A percentile compares a stretch with the other conserved stretches of the same genome.
Evolutionary conservation across 2,113 vertebrate species (phyloP).

Genomic region (Vidua macroura): DNA sequence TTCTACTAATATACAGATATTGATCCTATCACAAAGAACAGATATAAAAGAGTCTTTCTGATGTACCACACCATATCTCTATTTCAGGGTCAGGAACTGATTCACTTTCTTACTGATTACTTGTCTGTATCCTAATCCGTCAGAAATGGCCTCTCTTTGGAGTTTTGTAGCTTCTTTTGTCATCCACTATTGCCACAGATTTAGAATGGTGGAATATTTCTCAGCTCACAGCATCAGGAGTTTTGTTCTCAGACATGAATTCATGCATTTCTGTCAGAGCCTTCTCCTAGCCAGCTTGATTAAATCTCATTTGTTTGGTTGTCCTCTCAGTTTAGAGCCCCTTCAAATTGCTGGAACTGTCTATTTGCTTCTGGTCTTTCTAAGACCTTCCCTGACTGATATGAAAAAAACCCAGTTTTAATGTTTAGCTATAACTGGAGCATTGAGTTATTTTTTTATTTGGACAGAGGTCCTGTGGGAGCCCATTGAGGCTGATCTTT

Average conservation of each 20-base stretch:
- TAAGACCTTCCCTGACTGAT: not conserved
- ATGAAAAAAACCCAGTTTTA: not conserved
- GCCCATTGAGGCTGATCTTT: not conserved
- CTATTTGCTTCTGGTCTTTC: not conserved
- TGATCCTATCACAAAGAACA: not conserved
- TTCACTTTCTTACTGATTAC: not conserved
- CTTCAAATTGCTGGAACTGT: not conserved
- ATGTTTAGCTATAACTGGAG: not conserved
- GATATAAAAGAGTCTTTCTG: not conserved
- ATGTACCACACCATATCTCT: not conserved
- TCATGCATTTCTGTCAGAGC: not conserved
- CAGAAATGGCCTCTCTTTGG: not conserved
- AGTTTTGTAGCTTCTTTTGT: not conserved
- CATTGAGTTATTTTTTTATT: not conserved
- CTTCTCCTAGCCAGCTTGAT: not conserved
- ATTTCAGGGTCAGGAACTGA: not conserved
- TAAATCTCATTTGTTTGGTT: not conserved
- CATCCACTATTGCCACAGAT: not conserved
- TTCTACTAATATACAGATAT: not conserved
- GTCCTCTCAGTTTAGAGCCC: not conserved
- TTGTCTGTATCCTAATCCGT: not conserved
- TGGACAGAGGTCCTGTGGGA: not conserved
- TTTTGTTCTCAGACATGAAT: not conserved
- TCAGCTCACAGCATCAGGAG: not conserved
- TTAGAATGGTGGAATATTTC: not conserved